Conservation (phyloP, 2,888 invertebrate species). For the Andrena dorsata region DNA sequence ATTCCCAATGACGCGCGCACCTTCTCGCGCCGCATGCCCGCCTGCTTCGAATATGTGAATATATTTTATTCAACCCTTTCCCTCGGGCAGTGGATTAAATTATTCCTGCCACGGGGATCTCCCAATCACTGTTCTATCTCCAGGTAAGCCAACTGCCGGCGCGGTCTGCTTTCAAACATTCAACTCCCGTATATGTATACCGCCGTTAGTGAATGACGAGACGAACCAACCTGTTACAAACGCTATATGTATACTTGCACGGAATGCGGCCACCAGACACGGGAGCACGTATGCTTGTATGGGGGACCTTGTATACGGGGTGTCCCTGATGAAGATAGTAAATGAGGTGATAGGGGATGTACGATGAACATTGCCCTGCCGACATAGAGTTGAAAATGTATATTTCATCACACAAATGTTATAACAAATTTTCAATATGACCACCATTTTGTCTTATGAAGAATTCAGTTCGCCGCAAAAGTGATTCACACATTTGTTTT, state of each 20-base stretch:
- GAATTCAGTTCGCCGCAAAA: too few species aligned
- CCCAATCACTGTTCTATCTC: not conserved
- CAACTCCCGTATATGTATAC: not conserved
- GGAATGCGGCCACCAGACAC: not conserved
- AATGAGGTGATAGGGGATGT: too few species aligned
- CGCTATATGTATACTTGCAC: slow-evolving; percentile 4
- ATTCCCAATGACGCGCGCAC: slow-evolving; percentile 42
- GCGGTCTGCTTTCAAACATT: not conserved
- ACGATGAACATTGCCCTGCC: too few species aligned
- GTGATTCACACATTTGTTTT: too few species aligned
- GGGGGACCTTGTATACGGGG: too few species aligned
- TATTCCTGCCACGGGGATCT: slow-evolving; percentile 75
- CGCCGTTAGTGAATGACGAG: not conserved
- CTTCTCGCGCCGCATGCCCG: slow-evolving; percentile 77
- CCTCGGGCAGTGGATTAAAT: slow-evolving; percentile 82
- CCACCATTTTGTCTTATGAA: too few species aligned
- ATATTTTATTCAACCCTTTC: slow-evolving; percentile 85
- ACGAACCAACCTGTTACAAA: not conserved
- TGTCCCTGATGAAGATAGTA: too few species aligned
- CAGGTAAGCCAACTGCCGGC: not conserved
- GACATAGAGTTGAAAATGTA: too few species aligned
- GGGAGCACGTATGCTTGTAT: not conserved
- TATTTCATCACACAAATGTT: too few species aligned
- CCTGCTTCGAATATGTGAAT: slow-evolving; percentile 85
- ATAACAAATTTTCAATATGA: too few species aligned